Conservation (phyloP, 2,888 invertebrate genomes). For the Pterostichus niger region DNA sequence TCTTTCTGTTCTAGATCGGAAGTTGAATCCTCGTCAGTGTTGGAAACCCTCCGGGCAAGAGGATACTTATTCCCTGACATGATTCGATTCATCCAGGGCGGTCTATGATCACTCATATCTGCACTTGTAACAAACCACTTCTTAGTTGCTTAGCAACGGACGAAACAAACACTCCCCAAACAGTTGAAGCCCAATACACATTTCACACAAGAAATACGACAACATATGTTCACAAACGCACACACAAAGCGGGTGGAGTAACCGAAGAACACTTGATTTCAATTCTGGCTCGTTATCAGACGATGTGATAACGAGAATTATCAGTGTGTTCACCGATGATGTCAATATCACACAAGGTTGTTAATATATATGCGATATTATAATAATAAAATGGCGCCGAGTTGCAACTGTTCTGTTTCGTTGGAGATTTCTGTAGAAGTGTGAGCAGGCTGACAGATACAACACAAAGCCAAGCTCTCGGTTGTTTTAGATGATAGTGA, state of each 20-base stretch:
- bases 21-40: slow-evolving; percentile 9
- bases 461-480: slow-evolving; percentile 6
- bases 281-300: slow-evolving; percentile 17
- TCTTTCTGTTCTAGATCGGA: background rate
- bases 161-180: slow-evolving; percentile 5
- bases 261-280: background rate
- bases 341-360: slow-evolving; percentile 40
- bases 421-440: slow-evolving; percentile 4
- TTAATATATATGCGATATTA: slow-evolving; percentile 22
- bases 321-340: slow-evolving; percentile 7
- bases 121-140: slow-evolving; percentile 9
- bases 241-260: slow-evolving; percentile 43
- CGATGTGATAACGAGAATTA: slow-evolving; percentile 28
- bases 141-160: background rate
- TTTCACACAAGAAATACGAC: slow-evolving; percentile 5
- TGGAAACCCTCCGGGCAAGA: slow-evolving; percentile 36
- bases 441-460: slow-evolving; percentile 3
- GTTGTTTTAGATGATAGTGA: slow-evolving; percentile 43
- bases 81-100: slow-evolving; percentile 22
- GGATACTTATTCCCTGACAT: slow-evolving; percentile 55
- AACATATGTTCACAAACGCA: slow-evolving; percentile 44
- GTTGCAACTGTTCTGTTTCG: slow-evolving; percentile 5
- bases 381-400: background rate
- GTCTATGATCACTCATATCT: slow-evolving; percentile 43
- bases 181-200: background rate